Percentiles rank a stretch among this genome's conserved stretches.
phyloP scores from a whole-genome alignment of 2,113 vertebrate species.

The Eretmochelys imbricata region DNA sequence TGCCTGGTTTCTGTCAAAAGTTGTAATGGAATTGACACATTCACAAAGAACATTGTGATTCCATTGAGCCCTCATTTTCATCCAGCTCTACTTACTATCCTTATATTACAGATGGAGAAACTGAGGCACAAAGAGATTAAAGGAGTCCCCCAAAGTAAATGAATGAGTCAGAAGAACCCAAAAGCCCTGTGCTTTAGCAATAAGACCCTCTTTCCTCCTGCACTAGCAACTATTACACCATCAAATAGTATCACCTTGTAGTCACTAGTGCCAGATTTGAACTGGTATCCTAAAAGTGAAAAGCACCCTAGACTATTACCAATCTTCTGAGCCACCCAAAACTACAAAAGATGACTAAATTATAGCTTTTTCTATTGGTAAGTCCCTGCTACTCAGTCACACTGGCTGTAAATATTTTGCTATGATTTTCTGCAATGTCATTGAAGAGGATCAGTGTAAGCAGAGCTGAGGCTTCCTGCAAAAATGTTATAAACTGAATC shows the following conservation, averaged over 20 bases:
- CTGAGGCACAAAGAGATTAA: not conserved
- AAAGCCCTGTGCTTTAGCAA: not conserved
- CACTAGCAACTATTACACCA: not conserved
- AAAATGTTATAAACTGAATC: not conserved
- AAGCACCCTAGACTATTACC: not conserved
- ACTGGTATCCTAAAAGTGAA: no score
- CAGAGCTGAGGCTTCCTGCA: not conserved
- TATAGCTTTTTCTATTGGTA: no score
- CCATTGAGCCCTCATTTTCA: no score
- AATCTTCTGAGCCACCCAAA: not conserved
- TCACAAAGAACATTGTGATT: no score
- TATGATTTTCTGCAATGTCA: not conserved
- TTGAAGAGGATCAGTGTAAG: not conserved
- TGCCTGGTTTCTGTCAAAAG: not conserved
- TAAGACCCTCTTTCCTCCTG: not conserved
- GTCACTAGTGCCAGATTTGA: no score
- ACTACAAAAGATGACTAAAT: no score
- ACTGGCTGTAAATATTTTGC: no score
- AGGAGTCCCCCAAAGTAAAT: no score
- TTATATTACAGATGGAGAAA: not conserved
- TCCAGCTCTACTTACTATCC: not conserved
- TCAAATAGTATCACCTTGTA: no score
- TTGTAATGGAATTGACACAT: no score
- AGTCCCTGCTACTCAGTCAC: no score
- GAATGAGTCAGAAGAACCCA: not conserved